Evolutionary conservation across 2,113 vertebrate species (phyloP).

Genomic region (Amazona vittata): DNA sequence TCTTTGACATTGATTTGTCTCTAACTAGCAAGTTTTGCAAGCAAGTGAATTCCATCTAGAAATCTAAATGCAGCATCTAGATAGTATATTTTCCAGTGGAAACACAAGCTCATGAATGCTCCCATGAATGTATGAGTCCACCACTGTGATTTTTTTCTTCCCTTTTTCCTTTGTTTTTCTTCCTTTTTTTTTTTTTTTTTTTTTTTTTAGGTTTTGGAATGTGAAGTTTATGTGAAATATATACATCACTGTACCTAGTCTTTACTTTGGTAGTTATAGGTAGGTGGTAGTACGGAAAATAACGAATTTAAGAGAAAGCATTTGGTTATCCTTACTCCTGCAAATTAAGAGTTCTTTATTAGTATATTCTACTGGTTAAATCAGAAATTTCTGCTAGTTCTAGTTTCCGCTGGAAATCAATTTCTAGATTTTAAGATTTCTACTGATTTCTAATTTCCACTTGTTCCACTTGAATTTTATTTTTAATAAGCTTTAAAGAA

Average conservation of each 20-base stretch:
- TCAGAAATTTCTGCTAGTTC: not conserved
- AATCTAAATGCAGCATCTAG: not conserved
- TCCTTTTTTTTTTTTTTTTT: not conserved
- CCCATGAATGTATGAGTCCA: not conserved
- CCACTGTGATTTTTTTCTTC: rapidly evolving
- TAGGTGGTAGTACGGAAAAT: not conserved
- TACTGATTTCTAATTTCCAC: not conserved
- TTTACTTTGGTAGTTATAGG: not conserved
- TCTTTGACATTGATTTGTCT: not conserved
- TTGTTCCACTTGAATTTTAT: not conserved
- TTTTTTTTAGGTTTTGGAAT: not conserved
- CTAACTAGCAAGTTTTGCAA: not conserved
- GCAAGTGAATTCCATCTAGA: not conserved
- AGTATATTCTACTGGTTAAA: not conserved
- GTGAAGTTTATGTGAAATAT: not conserved
- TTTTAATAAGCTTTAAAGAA: not conserved
- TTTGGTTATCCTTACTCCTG: not conserved
- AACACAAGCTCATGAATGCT: not conserved
- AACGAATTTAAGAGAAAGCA: not conserved
- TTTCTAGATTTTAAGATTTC: not conserved
- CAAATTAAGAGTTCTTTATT: not conserved
- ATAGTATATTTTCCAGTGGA: not conserved
- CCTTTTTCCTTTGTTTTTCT: not conserved
- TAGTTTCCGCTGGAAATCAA: not conserved
- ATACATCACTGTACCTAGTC: not conserved